Evolutionary conservation across 2,888 invertebrate species (phyloP), one percentile per base, ranked within the genome.

Genomic region (Gisinianus flammeolus): DNA sequence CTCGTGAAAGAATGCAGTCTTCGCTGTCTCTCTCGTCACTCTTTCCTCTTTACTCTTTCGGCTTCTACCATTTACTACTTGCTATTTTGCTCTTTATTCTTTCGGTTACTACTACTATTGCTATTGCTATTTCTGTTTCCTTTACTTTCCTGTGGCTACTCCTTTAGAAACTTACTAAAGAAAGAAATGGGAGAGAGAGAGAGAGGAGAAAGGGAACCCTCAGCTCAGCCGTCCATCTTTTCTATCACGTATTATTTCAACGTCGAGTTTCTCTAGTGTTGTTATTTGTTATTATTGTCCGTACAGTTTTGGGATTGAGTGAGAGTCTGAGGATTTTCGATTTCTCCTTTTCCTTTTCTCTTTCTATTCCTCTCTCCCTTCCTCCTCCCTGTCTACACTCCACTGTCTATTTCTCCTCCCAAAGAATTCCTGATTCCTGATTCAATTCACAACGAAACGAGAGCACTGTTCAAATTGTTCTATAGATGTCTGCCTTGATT

Each of bases 211-310:
- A n/a, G n/a, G n/a, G n/a, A n/a, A n/a, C n/a, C n/a, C n/a, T n/a
- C 24, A 2, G n/a, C 31, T 67, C 31, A 5, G 67, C 8, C 12
- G 26, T 30, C 67, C 67, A 26, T 22, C n/a, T 67, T 67, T 19
- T 67, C 67, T 67, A 67, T 67, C 67, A 67, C 67, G 35, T 67
- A 67, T 67, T 67, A 67, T 67, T 67, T 67, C 67, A 31, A 35
- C 33, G 67, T 67, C 67, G 33, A 67, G 4, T 67, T 24, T 35
- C 33, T 33, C 22, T 16, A 35, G 33, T 35, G 5, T 67, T 31
- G 67, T 31, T 30, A 67, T 67, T 67, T 67, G 67, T 33, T 67
- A 67, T 31, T 12, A 33, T 31, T 31, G 67, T 35, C 6, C 44
- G 35, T 35, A 35, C 35, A 35, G 16, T 16, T 44, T 12, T 12